Evolutionary conservation across 2,888 invertebrate genomes (phyloP).

Genomic region (Sesia apiformis): DNA sequence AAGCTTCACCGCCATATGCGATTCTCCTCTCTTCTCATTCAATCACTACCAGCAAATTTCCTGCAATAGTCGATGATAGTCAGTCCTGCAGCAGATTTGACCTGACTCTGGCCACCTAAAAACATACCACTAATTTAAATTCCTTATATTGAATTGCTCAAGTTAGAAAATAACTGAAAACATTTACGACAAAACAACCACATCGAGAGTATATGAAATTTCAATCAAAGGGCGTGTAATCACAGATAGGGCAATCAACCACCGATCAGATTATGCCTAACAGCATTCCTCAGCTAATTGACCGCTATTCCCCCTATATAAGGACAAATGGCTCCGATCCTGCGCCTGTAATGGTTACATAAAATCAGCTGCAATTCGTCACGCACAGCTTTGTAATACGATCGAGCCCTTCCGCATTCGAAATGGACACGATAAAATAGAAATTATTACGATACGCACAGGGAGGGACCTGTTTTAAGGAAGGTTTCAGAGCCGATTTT

Average conservation of each 20-base stretch:
- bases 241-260: slow-evolving; percentile 16
- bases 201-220: slow-evolving; percentile 10
- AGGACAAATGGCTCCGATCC: slow-evolving; percentile 17
- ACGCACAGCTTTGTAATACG: slow-evolving; percentile 28
- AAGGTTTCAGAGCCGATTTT: no score
- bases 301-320: slow-evolving; percentile 14
- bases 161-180: neutral
- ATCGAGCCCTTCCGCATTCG: slow-evolving; percentile 26
- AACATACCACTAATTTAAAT: no score
- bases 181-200: neutral
- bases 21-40: no score
- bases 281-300: slow-evolving; percentile 32
- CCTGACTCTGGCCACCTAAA: no score
- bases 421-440: slow-evolving; percentile 22
- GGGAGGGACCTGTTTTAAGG: no score
- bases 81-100: no score
- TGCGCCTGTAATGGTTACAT: slow-evolving; percentile 17
- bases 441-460: slow-evolving; percentile 21
- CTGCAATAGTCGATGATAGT: no score
- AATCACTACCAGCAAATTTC: no score
- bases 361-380: slow-evolving; percentile 33
- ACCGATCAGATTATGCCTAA: slow-evolving; percentile 20
- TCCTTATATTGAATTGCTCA: no score
- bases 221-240: slow-evolving; percentile 33
- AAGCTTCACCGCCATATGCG: no score